Evolutionary conservation across 2,113 vertebrate genomes (phyloP).

Genomic region (Neotoma lepida): DNA sequence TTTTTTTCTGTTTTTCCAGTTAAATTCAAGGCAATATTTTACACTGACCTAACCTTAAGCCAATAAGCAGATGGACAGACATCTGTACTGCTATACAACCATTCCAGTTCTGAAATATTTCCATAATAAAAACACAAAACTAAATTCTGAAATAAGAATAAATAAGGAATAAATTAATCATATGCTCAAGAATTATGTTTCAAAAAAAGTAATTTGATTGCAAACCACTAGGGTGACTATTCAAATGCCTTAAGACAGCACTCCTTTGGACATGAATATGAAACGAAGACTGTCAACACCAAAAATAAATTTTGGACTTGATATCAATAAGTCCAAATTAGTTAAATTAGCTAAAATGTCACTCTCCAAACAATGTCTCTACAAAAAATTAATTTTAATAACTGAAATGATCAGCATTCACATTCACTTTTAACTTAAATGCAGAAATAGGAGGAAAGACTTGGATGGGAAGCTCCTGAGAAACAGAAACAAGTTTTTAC

Average conservation of each 20-base stretch:
- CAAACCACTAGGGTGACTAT: constrained; percentile 11
- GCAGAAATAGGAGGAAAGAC: constrained; percentile 81
- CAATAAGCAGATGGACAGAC: neutral
- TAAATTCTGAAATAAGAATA: constrained; percentile 59
- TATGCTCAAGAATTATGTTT: neutral
- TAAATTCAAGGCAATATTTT: neutral
- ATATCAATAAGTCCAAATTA: neutral
- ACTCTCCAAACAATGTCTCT: constrained; percentile 53
- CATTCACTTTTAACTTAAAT: constrained; percentile 81
- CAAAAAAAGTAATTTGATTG: neutral
- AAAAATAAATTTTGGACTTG: constrained; percentile 55
- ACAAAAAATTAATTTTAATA: constrained; percentile 35
- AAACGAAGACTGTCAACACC: constrained; percentile 60
- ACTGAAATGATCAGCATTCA: constrained; percentile 69
- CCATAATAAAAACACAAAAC: constrained; percentile 45
- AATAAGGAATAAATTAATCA: constrained; percentile 46
- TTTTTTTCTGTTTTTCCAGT: neutral
- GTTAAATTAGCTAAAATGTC: constrained; percentile 44
- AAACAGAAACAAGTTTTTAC: constrained; percentile 69
- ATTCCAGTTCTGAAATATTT: constrained; percentile 20
- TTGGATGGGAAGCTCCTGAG: constrained; percentile 83
- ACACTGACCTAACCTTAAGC: neutral
- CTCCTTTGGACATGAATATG: constrained; percentile 39
- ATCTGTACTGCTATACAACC: neutral
- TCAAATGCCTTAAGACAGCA: neutral